These are phyloP conservation scores for Oncorhynchus kisutch DNA, from an alignment of 2,113 vertebrate species.

Conservation along the genomic window DNA sequence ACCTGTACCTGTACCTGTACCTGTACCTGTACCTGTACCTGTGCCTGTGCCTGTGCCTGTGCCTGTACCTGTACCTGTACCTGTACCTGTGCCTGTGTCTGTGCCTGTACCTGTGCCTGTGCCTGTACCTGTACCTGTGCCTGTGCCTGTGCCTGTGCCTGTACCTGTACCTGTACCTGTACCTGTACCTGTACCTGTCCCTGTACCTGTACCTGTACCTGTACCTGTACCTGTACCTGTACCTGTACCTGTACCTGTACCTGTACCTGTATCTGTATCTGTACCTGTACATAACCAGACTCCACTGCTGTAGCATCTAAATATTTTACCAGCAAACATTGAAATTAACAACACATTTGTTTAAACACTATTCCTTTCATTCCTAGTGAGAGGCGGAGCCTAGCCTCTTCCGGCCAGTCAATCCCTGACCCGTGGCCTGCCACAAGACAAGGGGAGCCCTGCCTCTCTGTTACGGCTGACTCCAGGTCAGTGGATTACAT, in stretches of 20 bases:
- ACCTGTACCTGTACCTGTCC: too few species aligned
- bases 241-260: too few species aligned
- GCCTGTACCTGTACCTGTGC: background rate
- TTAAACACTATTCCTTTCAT: background rate
- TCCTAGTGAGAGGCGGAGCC: too few species aligned
- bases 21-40: background rate
- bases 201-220: background rate
- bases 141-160: too few species aligned
- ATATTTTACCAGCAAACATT: slow-evolving; percentile 30
- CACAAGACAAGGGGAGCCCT: slow-evolving; percentile 59
- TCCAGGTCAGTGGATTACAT: slow-evolving; percentile 66
- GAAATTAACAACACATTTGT: background rate
- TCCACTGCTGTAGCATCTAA: slow-evolving; percentile 5
- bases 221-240: too few species aligned
- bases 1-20: too few species aligned
- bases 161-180: background rate
- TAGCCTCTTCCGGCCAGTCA: slow-evolving; percentile 36
- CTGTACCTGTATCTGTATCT: too few species aligned
- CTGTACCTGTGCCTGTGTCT: background rate
- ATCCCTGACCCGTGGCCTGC: slow-evolving; percentile 54
- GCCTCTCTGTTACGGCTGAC: slow-evolving; percentile 43
- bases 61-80: too few species aligned
- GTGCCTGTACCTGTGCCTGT: background rate
- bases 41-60: too few species aligned
- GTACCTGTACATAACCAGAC: background rate